phyloP scores from a whole-genome alignment of 2,797 vertebrate species.

The Sarcophilus harrisii region DNA sequence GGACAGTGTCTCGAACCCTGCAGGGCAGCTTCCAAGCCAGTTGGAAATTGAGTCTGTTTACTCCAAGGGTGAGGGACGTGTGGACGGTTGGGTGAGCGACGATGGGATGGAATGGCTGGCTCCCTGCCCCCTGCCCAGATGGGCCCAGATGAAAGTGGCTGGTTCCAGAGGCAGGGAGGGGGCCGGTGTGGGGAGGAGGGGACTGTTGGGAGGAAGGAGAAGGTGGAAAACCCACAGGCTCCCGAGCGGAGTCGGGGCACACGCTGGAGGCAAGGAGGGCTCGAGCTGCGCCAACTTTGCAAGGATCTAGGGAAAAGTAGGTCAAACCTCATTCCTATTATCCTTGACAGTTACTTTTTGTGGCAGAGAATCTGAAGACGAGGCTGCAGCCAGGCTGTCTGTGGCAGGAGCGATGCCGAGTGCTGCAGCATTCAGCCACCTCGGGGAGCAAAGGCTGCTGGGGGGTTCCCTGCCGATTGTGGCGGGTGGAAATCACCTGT shows the following conservation, averaged over 20 bases:
- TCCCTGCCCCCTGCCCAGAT: conserved; percentile 12
- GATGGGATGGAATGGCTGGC: not conserved
- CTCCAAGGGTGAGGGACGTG: not conserved
- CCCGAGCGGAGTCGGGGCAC: not conserved
- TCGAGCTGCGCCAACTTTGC: conserved; percentile 53
- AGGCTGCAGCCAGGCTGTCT: conserved; percentile 50
- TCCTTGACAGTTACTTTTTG: conserved; percentile 65
- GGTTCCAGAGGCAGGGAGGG: conserved; percentile 5
- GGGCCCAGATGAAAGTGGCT: not conserved
- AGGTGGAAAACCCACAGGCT: not conserved
- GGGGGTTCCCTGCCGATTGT: conserved; percentile 3
- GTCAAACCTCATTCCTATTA: conserved; percentile 64
- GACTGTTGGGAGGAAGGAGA: not conserved
- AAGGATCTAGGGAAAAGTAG: conserved; percentile 70
- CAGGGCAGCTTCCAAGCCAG: not conserved
- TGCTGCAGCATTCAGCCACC: not conserved
- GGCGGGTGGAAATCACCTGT: not conserved
- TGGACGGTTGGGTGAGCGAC: conserved; percentile 12
- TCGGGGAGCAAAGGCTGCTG: not conserved
- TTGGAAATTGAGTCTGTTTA: not conserved
- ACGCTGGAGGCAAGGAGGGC: not conserved
- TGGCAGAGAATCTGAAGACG: conserved; percentile 57
- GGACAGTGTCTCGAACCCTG: not conserved
- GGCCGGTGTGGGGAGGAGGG: too few species aligned
- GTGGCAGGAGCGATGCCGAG: not conserved